Base-by-base conservation (phyloP, 1,140 invertebrate genomes). In the Bombus superbus region DNA sequence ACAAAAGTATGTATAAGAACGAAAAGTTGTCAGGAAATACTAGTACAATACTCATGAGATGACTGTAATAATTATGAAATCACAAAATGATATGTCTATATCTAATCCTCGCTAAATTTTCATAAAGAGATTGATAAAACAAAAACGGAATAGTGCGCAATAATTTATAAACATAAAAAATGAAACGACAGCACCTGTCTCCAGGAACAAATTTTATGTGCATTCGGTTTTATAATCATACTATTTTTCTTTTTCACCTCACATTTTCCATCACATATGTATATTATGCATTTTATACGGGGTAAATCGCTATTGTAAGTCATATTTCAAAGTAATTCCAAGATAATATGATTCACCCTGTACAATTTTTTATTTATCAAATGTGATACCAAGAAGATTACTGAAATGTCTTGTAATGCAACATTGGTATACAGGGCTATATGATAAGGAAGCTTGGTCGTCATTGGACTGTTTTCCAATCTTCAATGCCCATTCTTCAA, bases 1-100 rank as follows among this genome's bases (percentile, higher is more conserved):
- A 80, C 28, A 77, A 53, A 84, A 79, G 79, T 53, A 62, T 71
- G 1, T 80, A 80, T 79, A 85, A 80, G 40, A 72, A 79, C 66
- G 18, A 85, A 85, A 80, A 6, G 22, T 80, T 80, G 13, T 42
- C 28, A 53, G 18, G 18, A 83, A 44, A 71, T 64, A 80, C 22
- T 13, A 72, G 15, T 47, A 11, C 22, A 44, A 47, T 40, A 35
- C 8, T 25, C 18, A 38, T 62, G 38, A 62, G 42, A 62, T 77
- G 32, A 44, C 18, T 53, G 13, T 25, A 57, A 35, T 79, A 85
- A 59, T 15, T 80, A 71, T 44, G 44, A 38, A 85, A 80, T 62
- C 53, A 32, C 68, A 59, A 80, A 85, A 62, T 80, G 25, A 68
- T 75, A 44, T 72, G n/a, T 59, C 66, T 40, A 72, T 62, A 53